Conservation (phyloP, 2,888 invertebrate genomes). For the Noctua pronuba region DNA sequence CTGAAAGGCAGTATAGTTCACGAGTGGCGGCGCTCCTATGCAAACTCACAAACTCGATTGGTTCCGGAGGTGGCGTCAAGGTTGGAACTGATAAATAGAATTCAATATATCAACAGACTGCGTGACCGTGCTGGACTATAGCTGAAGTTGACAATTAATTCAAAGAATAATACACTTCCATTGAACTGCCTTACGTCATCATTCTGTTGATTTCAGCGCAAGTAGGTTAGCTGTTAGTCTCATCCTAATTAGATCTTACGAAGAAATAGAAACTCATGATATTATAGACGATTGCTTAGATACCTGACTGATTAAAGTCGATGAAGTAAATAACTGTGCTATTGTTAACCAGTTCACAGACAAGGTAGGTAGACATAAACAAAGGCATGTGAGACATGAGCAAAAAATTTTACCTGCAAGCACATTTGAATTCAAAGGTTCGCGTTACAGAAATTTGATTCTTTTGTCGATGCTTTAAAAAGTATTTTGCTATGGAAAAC, state of each 20-base stretch:
- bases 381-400: constrained; percentile 75
- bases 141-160: constrained; percentile 76
- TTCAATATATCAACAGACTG: constrained; percentile 76
- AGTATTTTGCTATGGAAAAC: constrained; percentile 65
- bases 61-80: constrained; percentile 84
- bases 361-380: constrained; percentile 72
- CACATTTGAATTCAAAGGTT: constrained; percentile 68
- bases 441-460: constrained; percentile 67
- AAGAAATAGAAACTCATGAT: constrained; percentile 60
- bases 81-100: constrained; percentile 82
- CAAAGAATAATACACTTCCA: constrained; percentile 71
- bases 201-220: constrained; percentile 56
- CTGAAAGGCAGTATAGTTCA: constrained; percentile 65
- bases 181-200: constrained; percentile 66
- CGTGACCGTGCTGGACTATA: constrained; percentile 73
- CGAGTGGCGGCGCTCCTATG: constrained; percentile 77
- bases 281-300: constrained; percentile 56
- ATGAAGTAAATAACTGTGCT: constrained; percentile 63
- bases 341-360: constrained; percentile 75
- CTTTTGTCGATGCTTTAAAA: constrained; percentile 68
- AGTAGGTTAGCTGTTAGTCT: constrained; percentile 57
- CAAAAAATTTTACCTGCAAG: constrained; percentile 81
- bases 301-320: constrained; percentile 65
- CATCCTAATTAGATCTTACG: constrained; percentile 55
- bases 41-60: constrained; percentile 77